A percentile compares a stretch with the other conserved stretches of the same genome.
Evolutionary conservation across 2,113 vertebrate genomes (phyloP).

Genomic region (Eonycteris spelaea): DNA sequence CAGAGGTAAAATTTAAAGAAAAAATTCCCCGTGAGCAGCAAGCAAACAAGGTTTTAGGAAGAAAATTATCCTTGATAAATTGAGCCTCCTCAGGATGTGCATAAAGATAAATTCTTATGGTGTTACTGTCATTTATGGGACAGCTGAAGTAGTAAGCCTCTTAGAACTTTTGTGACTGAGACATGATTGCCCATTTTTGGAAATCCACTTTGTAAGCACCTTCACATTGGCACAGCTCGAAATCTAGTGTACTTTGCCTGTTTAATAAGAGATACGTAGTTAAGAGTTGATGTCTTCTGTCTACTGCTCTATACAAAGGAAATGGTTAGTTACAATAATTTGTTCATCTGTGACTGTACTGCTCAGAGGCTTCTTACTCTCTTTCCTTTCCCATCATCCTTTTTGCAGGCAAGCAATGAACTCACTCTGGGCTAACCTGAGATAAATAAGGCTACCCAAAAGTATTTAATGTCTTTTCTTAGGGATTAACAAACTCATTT

Average conservation of each 20-base stretch:
- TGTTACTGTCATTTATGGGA: not conserved
- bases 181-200: not conserved
- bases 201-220: not conserved
- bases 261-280: not conserved
- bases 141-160: not conserved
- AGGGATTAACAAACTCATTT: constrained; percentile 17
- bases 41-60: not conserved
- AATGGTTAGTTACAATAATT: not conserved
- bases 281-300: not conserved
- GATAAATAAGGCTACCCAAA: not conserved
- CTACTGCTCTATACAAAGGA: not conserved
- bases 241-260: not conserved
- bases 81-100: not conserved
- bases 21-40: not conserved
- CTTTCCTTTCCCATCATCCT: not conserved
- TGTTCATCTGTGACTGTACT: not conserved
- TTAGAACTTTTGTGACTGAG: not conserved
- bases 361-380: not conserved
- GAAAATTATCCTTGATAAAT: constrained; percentile 42
- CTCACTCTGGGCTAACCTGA: not conserved
- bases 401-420: not conserved
- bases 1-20: not conserved
- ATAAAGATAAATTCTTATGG: not conserved
- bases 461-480: not conserved
- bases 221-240: not conserved